Evolutionary conservation across 2,797 vertebrate species (phyloP), one percentile per base, ranked within the genome.

Genomic region (Hippoglossus hippoglossus): DNA sequence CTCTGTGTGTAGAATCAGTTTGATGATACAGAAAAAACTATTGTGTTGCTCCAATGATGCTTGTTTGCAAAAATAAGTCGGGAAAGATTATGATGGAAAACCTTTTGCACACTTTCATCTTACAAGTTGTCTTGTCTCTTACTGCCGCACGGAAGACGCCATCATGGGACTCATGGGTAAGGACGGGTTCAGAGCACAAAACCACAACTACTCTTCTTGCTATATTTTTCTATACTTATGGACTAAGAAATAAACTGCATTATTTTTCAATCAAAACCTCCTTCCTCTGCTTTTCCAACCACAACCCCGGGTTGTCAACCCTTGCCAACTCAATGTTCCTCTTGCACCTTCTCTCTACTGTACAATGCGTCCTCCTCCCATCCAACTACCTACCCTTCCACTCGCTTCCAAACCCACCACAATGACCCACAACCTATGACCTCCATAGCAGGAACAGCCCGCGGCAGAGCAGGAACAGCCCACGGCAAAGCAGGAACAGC

Each of bases 81-180:
- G 36, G 10, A 39, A 36, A 46, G 11, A 13, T 2, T 25, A n/a
- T 21, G 11, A 41, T 16, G 4, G 4, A 47, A 1, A 19, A 11
- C 39, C 22, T 57, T 18, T 28, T 24, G 6, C 47, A 15, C 6
- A 50, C 63, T 31, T 50, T 71, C 0, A 2, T 46, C 58, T 77
- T 34, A 63, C 28, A 56, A 9, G 16, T 65, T 68, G 4, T 87
- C 36, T 86, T 59, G 16, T 83, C 73, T 74, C 69, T 85, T 55
- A 80, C 88, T 91, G 93, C 94, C 81, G 80, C 72, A 34, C 16
- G 19, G 61, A 89, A 98, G 97, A 90, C 90, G 74, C 90, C 95
- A 39, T 94, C 96, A 1, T 97, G 96, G 96, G 96, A 96, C 85
- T 94, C 96, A 36, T 97, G 96, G 97, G 97, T 98, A 98, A 99